Percentiles rank a stretch among this genome's conserved stretches.
Conservation (phyloP, 2,797 vertebrate species). For the Numenius phaeopus region DNA sequence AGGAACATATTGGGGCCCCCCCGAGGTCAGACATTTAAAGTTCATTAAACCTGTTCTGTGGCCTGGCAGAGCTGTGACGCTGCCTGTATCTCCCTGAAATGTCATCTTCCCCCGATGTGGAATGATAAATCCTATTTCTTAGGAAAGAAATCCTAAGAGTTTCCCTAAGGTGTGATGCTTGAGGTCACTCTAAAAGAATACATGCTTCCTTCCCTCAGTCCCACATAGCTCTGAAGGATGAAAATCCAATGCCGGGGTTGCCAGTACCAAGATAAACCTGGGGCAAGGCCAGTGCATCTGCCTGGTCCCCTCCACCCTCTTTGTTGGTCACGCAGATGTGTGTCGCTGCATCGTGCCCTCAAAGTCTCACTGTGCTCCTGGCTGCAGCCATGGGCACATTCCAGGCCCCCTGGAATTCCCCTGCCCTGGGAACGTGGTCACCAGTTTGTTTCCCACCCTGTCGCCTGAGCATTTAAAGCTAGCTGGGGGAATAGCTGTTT, state of each 20-base stretch:
- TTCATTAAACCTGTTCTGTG: not conserved
- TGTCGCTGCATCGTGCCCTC: not conserved
- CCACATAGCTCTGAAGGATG: accelerated
- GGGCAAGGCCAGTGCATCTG: not conserved
- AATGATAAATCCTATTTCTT: not conserved
- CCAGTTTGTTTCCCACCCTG: not conserved
- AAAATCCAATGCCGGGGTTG: accelerated
- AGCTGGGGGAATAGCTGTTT: not conserved
- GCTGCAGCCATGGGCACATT: not conserved
- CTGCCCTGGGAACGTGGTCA: not conserved
- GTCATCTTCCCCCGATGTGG: not conserved
- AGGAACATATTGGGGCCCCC: not conserved
- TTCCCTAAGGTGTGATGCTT: not conserved
- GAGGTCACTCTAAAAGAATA: accelerated
- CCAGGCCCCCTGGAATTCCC: not conserved
- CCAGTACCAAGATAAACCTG: not conserved
- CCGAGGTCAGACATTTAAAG: not conserved
- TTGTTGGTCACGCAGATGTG: too few species aligned
- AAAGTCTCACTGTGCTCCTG: not conserved
- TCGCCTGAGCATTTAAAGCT: not conserved
- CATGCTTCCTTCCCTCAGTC: accelerated
- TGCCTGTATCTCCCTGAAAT: not conserved
- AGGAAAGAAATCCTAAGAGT: too few species aligned
- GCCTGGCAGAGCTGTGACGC: not conserved
- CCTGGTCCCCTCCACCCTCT: not conserved